phyloP scores from a whole-genome alignment of 2,888 invertebrate genomes.

The Julus scandinavius region DNA sequence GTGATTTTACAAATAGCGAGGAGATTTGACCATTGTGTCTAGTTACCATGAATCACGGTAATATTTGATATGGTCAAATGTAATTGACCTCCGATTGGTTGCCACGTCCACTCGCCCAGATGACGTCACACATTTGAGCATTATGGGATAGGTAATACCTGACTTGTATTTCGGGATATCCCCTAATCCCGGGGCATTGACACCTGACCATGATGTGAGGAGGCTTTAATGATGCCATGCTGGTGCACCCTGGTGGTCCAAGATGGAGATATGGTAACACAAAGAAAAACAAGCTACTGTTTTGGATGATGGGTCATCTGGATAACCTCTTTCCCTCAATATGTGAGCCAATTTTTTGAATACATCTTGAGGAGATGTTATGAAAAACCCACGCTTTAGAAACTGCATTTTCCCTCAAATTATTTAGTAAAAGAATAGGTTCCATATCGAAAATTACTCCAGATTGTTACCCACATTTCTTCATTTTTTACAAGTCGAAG shows the following conservation, averaged over 20 bases:
- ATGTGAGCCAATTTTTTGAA: background rate
- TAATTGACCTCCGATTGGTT: background rate
- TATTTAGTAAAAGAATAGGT: too few relatives aligned
- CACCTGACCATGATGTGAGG: background rate
- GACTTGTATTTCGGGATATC: background rate
- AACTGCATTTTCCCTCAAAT: background rate
- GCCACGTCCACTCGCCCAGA: background rate
- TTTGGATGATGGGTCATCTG: background rate
- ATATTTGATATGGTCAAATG: background rate
- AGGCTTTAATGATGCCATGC: conserved; percentile 20
- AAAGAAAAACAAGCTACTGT: conserved; percentile 28
- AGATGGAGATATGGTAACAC: conserved; percentile 17
- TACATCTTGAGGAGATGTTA: background rate
- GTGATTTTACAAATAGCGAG: background rate
- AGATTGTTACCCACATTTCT: background rate
- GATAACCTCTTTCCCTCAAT: conserved; percentile 33
- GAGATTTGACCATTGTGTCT: background rate
- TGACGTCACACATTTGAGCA: background rate
- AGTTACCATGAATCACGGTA: background rate
- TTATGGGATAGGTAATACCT: background rate
- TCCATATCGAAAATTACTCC: too few relatives aligned
- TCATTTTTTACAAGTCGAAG: background rate
- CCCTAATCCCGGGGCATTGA: background rate
- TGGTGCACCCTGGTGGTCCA: conserved; percentile 25
- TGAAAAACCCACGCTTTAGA: background rate